phyloP scores from a whole-genome alignment of 2,113 vertebrate genomes.

The Echinops telfairi region DNA sequence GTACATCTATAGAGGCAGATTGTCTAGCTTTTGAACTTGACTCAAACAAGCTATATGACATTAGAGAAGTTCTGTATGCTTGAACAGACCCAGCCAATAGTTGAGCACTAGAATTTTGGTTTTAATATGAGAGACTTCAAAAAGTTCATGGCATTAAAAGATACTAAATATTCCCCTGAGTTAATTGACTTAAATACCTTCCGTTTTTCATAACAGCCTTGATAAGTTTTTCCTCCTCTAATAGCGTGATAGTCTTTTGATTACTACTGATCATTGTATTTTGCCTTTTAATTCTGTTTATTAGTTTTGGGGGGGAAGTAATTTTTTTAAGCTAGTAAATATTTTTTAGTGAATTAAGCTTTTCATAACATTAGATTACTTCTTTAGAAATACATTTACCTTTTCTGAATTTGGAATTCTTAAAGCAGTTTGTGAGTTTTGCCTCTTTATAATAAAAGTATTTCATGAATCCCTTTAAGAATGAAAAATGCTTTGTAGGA shows the following conservation, averaged over 20 bases:
- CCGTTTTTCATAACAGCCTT: not conserved
- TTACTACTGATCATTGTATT: not conserved
- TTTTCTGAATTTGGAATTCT: conserved; percentile 52
- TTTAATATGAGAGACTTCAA: not conserved
- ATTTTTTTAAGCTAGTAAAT: conserved; percentile 4
- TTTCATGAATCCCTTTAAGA: conserved; percentile 13
- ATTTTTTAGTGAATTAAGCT: not conserved
- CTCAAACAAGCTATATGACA: not conserved
- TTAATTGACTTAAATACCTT: conserved; percentile 23
- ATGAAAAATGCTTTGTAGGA: not conserved
- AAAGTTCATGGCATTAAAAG: no score
- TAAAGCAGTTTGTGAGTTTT: not conserved
- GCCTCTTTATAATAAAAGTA: conserved; percentile 12
- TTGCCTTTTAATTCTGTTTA: not conserved
- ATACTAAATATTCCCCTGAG: not conserved
- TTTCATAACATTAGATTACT: conserved; percentile 17
- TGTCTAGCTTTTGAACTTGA: conserved; percentile 42
- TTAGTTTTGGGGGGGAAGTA: not conserved
- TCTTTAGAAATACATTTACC: not conserved
- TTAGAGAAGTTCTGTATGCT: conserved; percentile 32
- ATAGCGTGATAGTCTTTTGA: not conserved
- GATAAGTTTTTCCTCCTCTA: not conserved
- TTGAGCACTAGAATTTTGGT: conserved; percentile 10
- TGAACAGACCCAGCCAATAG: not conserved
- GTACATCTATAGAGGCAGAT: not conserved